Percentiles rank a stretch among this genome's conserved stretches.
phyloP scores from a whole-genome alignment of 2,888 invertebrate genomes.

The Nemotelus nigrinus region DNA sequence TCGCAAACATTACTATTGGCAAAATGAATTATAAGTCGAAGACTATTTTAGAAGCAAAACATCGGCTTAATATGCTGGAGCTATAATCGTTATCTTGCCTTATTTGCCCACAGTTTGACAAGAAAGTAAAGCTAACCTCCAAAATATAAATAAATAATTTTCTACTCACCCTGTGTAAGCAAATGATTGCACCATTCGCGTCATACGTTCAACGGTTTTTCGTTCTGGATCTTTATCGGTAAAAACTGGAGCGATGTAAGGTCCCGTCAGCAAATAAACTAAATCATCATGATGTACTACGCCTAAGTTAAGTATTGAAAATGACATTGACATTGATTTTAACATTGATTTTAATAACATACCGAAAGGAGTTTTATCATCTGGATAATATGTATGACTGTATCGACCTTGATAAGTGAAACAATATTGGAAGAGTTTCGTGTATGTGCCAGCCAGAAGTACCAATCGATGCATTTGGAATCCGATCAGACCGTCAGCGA shows the following conservation, averaged over 20 bases:
- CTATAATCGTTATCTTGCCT: too few species aligned
- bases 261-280: conserved; percentile 62
- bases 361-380: conserved; percentile 66
- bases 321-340: conserved; percentile 59
- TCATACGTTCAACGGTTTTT: conserved; percentile 62
- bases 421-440: conserved; percentile 70
- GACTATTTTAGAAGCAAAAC: too few species aligned
- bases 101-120: too few species aligned
- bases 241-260: conserved; percentile 60
- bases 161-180: conserved; percentile 57
- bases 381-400: conserved; percentile 67
- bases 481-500: conserved; percentile 69
- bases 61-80: too few species aligned
- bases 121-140: too few species aligned
- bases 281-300: conserved; percentile 66
- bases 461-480: conserved; percentile 70
- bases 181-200: conserved; percentile 65
- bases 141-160: neutral
- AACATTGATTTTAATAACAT: conserved; percentile 53
- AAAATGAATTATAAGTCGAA: too few species aligned
- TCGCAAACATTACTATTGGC: too few species aligned
- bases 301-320: conserved; percentile 59
- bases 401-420: conserved; percentile 72
- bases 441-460: conserved; percentile 68
- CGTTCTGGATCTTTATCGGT: conserved; percentile 63